Conservation (phyloP, 2,797 vertebrate genomes). For the Eleutherodactylus coqui region DNA sequence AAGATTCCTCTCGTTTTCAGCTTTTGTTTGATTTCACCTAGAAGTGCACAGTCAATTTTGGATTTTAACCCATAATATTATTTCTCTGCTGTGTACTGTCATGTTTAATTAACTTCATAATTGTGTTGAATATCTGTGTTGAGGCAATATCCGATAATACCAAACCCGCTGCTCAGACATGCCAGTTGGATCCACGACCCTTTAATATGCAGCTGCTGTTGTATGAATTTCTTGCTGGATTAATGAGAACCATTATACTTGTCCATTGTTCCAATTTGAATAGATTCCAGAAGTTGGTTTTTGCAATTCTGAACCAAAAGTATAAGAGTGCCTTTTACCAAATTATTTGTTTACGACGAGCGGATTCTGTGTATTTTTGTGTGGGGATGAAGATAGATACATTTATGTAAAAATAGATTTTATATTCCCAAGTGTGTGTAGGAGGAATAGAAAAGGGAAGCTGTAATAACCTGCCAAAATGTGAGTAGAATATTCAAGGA, state of each 20-base stretch:
- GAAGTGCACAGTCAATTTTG: background rate
- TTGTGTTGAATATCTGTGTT: conserved; percentile 10
- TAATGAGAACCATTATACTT: conserved; percentile 37
- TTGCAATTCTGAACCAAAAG: background rate
- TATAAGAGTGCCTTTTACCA: background rate
- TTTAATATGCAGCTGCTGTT: conserved; percentile 50
- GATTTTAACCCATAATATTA: background rate
- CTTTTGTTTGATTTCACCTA: background rate
- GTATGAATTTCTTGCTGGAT: conserved; percentile 16
- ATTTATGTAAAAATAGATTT: conserved; percentile 25
- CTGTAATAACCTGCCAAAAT: conserved; percentile 15
- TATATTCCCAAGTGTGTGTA: background rate
- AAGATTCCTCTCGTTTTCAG: background rate
- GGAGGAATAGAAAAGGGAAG: conserved; percentile 11
- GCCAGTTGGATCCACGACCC: conserved; percentile 35
- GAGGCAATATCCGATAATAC: conserved; percentile 12
- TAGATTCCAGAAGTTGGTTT: conserved; percentile 21
- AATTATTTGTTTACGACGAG: conserved; percentile 10
- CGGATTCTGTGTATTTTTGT: conserved; percentile 6
- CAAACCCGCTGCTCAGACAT: conserved; percentile 19
- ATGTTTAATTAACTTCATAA: conserved; percentile 36
- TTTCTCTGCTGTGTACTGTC: background rate
- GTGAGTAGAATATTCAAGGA: background rate
- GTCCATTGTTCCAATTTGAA: conserved; percentile 39
- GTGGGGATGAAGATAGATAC: background rate